Percentiles rank a stretch among this genome's conserved stretches.
phyloP scores from a whole-genome alignment of 2,797 vertebrate species.

The Octomys mimax region DNA sequence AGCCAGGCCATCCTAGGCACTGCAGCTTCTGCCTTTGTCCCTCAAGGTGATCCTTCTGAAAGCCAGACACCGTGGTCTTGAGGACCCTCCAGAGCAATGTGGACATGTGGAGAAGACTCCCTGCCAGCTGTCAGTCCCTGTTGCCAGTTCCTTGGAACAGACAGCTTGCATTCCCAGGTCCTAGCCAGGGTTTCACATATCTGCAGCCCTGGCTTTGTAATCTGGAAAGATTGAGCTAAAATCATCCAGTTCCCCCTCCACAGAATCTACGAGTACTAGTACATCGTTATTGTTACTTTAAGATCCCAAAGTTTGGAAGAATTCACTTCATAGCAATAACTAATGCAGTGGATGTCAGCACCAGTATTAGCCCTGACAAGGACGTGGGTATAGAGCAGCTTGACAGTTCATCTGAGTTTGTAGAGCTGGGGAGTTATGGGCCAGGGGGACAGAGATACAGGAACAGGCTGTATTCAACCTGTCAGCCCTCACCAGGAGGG shows the following conservation, averaged over 20 bases:
- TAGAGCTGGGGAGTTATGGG: not conserved
- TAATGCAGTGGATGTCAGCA: not conserved
- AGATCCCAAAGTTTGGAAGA: not conserved
- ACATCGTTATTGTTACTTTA: not conserved
- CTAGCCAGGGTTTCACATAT: no score
- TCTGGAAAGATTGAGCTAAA: not conserved
- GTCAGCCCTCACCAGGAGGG: not conserved
- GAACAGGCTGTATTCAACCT: fast-evolving
- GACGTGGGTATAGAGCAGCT: not conserved
- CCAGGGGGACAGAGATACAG: not conserved
- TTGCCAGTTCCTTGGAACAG: not conserved
- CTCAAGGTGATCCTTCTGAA: not conserved
- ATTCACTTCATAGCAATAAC: not conserved
- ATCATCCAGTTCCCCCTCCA: not conserved
- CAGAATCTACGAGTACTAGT: not conserved
- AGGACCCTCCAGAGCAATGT: not conserved
- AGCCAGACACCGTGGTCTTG: not conserved
- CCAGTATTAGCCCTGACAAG: not conserved
- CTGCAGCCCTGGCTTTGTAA: not conserved
- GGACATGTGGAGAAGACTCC: not conserved
- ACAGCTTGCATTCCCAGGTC: not conserved
- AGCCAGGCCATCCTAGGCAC: not conserved
- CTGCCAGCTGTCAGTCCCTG: no score
- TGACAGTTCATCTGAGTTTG: not conserved
- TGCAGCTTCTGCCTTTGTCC: not conserved